These are phyloP conservation scores for Lepidonotus clava DNA, from an alignment of 2,888 invertebrate species.

Conservation along the genomic window DNA sequence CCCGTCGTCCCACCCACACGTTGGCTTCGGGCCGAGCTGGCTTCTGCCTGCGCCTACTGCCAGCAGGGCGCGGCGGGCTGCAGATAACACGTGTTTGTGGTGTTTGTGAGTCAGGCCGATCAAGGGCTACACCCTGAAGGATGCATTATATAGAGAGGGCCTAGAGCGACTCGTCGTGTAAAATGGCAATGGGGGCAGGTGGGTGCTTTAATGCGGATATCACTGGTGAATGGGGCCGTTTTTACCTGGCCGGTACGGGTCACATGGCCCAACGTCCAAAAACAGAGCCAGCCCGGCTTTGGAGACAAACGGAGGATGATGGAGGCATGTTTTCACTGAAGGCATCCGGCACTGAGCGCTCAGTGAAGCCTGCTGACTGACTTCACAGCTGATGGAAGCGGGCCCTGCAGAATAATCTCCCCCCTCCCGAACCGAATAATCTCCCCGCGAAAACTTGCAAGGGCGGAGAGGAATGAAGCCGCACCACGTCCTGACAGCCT, in stretches of 20 bases:
- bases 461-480: constrained; percentile 29
- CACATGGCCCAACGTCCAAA: background rate
- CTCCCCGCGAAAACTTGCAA: no score
- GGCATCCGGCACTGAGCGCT: background rate
- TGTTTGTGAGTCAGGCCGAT: no score
- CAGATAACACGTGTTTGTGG: no score
- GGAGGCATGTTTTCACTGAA: background rate
- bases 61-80: no score
- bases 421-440: background rate
- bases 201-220: background rate
- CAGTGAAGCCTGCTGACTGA: background rate
- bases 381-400: background rate
- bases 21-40: no score
- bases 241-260: background rate
- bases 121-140: no score
- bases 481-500: background rate
- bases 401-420: background rate
- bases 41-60: no score
- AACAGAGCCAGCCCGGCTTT: background rate
- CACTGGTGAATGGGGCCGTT: background rate
- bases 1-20: no score
- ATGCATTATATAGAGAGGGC: no score
- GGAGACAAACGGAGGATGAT: background rate
- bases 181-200: background rate
- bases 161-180: background rate